Base-by-base conservation (phyloP, 2,797 vertebrate species). In the Glyptemys insculpta region DNA sequence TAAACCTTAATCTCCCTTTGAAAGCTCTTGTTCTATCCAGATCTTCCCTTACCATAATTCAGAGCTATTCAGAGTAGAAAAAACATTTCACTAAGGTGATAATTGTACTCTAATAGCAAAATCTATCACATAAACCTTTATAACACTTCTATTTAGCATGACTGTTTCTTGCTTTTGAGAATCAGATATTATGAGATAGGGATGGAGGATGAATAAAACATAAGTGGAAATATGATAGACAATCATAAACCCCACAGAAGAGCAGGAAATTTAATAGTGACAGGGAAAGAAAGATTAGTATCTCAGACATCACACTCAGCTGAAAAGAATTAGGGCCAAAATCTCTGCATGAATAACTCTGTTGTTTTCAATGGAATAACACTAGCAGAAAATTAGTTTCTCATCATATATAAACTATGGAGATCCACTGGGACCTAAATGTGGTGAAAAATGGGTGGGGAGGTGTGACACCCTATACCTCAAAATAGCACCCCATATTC, bases 321-420 rank as follows among this genome's bases (percentile, higher is more conserved):
- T 59, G 16, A 7, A 57, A 18, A 18, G 82, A 49, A 57, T 78
- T 1, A 0, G 21, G 72, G 21, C n/a, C 88, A 3, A 0, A 9
- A 72, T 85, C 34, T 47, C 57, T 57, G n/a, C 2, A 9, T 0
- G 0, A 12, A 3, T 9, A 57, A 41, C 54, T 34, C 19, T 5
- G 7, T 2, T 78, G 9, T 50, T 91, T 31, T 65, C 62, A 91
- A n/a, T n/a, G 82, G 11, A 87, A 88, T 62, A 80, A 31, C 12
- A 83, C n/a, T 65, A 92, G 41, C 53, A 86, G 84, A 81, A 6
- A 3, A 41, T 29, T 7, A 81, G 65, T 90, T 15, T 15, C 54
- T 31, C 57, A 79, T 49, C 34, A 12, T 9, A 65, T n/a, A n/a
- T 19, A 65, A n/a, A 37, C 19, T 37, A n/a, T 68, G n/a, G n/a